Percentiles rank a stretch among this genome's conserved stretches.
These are phyloP conservation scores for Epinephelus moara DNA, from an alignment of 2,113 vertebrate species.

Conservation along the genomic window DNA sequence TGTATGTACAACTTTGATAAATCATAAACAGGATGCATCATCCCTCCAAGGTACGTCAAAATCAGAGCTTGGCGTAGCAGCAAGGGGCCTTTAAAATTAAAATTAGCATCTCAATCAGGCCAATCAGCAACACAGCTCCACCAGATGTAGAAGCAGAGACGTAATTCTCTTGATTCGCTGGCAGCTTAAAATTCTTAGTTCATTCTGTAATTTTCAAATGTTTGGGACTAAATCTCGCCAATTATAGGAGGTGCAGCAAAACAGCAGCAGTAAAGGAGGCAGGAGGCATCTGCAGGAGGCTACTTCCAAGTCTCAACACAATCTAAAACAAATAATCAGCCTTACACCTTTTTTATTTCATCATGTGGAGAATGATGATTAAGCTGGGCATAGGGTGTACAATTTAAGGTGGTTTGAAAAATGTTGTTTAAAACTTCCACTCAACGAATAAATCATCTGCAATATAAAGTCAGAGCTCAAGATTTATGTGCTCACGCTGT, in stretches of 20 bases:
- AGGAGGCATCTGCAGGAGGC: slow-evolving; percentile 8
- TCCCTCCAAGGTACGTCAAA: slow-evolving; percentile 5
- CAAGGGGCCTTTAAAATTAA: slow-evolving; percentile 27
- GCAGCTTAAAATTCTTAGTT: background rate
- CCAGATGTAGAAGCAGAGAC: background rate
- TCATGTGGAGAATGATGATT: background rate
- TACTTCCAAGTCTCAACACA: slow-evolving; percentile 2
- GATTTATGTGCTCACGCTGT: too few relatives aligned
- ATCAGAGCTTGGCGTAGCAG: slow-evolving; percentile 3
- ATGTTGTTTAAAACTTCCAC: too few relatives aligned
- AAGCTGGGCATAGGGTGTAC: too few relatives aligned
- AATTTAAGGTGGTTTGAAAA: too few relatives aligned
- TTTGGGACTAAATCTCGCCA: background rate
- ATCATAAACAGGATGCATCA: background rate
- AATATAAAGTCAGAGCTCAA: too few relatives aligned
- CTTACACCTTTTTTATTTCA: background rate
- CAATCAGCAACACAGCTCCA: slow-evolving; percentile 19
- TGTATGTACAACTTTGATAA: background rate
- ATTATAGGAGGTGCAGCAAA: background rate
- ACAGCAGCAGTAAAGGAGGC: background rate
- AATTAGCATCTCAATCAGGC: slow-evolving; percentile 40
- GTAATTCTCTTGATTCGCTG: background rate
- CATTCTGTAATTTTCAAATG: background rate
- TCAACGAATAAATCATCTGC: too few relatives aligned
- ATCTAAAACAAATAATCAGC: background rate